These are phyloP conservation scores for Pampusana beccarii DNA, from an alignment of 2,113 vertebrate species.

Conservation along the genomic window DNA sequence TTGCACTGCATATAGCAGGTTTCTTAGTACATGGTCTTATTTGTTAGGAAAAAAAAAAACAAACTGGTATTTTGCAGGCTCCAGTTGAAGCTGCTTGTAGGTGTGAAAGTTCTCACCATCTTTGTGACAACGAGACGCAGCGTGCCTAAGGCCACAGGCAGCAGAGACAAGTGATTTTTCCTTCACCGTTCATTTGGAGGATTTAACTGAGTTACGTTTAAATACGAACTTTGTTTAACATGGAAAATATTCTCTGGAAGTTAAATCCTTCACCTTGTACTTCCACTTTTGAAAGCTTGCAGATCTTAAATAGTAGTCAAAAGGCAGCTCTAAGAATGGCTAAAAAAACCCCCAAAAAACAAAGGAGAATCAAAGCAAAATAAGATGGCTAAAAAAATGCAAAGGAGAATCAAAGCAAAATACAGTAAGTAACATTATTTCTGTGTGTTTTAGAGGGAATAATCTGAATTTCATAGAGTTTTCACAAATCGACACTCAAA, in stretches of 20 bases:
- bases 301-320: not conserved
- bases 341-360: not conserved
- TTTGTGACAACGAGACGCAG: constrained; percentile 7
- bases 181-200: not conserved
- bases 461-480: not conserved
- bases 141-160: not conserved
- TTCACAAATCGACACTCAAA: not conserved
- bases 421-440: not conserved
- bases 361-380: not conserved
- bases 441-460: not conserved
- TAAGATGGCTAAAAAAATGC: not conserved
- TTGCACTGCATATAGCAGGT: not conserved
- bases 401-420: not conserved
- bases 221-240: not conserved
- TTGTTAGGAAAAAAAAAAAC: not conserved
- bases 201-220: not conserved
- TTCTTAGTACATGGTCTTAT: not conserved
- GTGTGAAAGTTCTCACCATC: not conserved
- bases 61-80: not conserved
- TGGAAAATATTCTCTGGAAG: not conserved
- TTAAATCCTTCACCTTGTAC: not conserved
- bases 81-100: not conserved
- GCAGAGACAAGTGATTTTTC: not conserved
- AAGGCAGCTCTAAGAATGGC: not conserved
- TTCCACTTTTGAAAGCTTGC: not conserved